Evolutionary conservation across 2,113 vertebrate species (phyloP).

Genomic region (Centrocercus urophasianus): DNA sequence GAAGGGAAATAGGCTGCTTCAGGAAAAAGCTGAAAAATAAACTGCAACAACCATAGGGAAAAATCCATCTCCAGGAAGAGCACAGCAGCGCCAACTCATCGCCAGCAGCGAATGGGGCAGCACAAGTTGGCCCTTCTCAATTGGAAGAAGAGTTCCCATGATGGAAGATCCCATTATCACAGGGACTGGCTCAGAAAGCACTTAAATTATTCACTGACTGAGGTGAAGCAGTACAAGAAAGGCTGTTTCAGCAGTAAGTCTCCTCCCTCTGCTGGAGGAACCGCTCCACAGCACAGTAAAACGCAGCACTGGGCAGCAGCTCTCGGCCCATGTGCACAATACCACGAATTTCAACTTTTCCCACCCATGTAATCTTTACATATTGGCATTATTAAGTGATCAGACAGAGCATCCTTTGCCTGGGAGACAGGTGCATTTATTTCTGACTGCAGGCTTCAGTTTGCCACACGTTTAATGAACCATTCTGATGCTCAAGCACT

Average conservation of each 20-base stretch:
- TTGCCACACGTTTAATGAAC: neutral
- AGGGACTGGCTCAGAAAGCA: neutral
- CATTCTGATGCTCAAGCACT: neutral
- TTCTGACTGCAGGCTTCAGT: neutral
- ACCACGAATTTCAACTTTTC: neutral
- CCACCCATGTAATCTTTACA: neutral
- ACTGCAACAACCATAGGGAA: neutral
- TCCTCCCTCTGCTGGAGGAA: constrained; percentile 59
- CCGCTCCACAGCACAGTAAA: neutral
- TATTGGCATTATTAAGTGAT: too few species aligned
- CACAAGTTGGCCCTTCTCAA: neutral
- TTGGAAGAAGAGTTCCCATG: neutral
- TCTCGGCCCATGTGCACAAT: fast-evolving
- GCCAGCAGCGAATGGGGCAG: neutral
- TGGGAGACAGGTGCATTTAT: neutral
- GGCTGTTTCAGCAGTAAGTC: neutral
- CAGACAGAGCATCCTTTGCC: neutral
- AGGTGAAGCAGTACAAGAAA: neutral
- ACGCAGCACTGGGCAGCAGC: neutral
- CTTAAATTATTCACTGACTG: neutral
- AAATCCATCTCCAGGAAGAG: neutral
- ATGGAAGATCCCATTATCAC: neutral
- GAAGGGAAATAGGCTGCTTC: neutral
- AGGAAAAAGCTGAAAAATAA: neutral
- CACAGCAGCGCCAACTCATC: neutral